Evolutionary conservation across 2,797 vertebrate species (phyloP).

Genomic region (Pogoniulus pusillus): DNA sequence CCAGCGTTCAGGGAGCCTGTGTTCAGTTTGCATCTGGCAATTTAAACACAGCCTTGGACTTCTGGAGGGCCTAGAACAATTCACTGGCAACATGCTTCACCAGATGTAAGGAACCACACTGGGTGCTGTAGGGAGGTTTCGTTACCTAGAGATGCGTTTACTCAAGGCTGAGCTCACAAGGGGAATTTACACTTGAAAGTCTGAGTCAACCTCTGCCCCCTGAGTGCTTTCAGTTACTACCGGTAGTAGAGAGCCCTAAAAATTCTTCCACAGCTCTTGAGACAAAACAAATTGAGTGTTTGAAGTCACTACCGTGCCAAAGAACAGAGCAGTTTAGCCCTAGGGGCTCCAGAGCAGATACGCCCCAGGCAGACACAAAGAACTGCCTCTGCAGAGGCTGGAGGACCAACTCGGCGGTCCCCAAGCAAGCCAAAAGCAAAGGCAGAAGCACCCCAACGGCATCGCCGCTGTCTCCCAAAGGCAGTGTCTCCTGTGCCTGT

Average conservation of each 20-base stretch:
- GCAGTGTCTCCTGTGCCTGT: neutral
- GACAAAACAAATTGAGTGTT: neutral
- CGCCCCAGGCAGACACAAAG: neutral
- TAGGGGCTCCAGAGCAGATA: neutral
- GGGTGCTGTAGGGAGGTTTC: conserved; percentile 26
- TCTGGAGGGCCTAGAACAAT: conserved; percentile 6
- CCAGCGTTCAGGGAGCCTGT: neutral
- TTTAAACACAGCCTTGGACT: conserved; percentile 19
- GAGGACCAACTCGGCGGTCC: neutral
- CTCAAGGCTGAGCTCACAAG: neutral
- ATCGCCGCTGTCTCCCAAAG: conserved; percentile 46
- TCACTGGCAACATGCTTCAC: conserved; percentile 34
- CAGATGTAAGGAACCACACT: conserved; percentile 39
- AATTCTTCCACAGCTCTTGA: neutral
- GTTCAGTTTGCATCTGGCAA: neutral
- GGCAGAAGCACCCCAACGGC: neutral
- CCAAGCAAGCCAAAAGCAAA: neutral
- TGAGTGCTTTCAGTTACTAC: conserved; percentile 5
- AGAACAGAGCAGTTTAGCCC: neutral
- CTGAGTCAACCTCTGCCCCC: conserved; percentile 1
- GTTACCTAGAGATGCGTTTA: conserved; percentile 53
- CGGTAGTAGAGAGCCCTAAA: neutral
- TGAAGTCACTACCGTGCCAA: conserved; percentile 13
- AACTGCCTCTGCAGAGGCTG: conserved; percentile 13
- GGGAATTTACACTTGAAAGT: conserved; percentile 8